Evolutionary conservation across 2,888 invertebrate species (phyloP).

Genomic region (Anorthoa munda): DNA sequence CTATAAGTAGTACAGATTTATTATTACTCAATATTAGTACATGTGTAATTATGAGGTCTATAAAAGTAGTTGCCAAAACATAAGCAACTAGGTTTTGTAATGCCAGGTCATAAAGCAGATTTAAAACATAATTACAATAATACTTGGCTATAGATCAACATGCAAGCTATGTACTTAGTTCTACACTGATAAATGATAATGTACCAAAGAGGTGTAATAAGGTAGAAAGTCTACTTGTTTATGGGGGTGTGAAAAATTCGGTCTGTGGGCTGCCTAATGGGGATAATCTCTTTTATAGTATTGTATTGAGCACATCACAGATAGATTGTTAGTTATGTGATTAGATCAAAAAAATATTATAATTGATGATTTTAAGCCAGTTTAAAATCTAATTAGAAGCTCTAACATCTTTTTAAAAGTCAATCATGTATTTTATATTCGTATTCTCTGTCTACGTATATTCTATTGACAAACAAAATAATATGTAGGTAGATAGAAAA

Average conservation of each 20-base stretch:
- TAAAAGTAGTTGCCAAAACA: not conserved
- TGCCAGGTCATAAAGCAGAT: not conserved
- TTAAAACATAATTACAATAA: slow-evolving; percentile 9
- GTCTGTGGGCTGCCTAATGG: slow-evolving; percentile 23
- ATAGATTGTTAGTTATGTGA: too few relatives aligned
- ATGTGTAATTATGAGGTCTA: not conserved
- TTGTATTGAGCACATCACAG: too few relatives aligned
- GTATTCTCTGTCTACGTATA: too few relatives aligned
- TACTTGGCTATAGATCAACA: slow-evolving; percentile 19
- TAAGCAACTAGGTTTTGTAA: slow-evolving; percentile 2
- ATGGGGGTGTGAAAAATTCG: slow-evolving; percentile 43
- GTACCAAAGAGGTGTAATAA: slow-evolving; percentile 36
- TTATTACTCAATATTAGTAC: slow-evolving; percentile 15
- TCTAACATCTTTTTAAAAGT: too few relatives aligned
- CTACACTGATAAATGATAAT: slow-evolving; percentile 28
- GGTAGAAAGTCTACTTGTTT: slow-evolving; percentile 48
- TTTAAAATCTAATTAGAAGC: not conserved
- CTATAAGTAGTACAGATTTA: too few relatives aligned
- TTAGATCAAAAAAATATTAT: too few relatives aligned
- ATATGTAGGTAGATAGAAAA: slow-evolving; percentile 29
- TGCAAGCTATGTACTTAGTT: slow-evolving; percentile 32
- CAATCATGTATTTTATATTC: not conserved
- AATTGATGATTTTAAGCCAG: too few relatives aligned
- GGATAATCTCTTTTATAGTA: slow-evolving; percentile 14
- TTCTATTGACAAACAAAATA: slow-evolving; percentile 29